Base-by-base conservation (phyloP, 2,113 vertebrate species). In the Etheostoma spectabile region DNA sequence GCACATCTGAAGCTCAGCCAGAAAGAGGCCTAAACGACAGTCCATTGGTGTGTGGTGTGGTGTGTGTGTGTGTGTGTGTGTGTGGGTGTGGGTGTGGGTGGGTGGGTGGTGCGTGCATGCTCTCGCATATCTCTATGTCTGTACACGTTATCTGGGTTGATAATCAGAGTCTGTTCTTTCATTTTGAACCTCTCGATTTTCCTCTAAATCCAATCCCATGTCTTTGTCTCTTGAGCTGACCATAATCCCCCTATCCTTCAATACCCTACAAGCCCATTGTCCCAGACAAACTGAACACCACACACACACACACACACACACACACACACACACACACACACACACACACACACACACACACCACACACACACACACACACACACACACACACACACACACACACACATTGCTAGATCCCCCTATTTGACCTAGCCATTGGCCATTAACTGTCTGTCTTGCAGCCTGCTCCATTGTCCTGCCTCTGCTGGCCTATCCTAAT, bases 391-490 rank as follows among this genome's bases (percentile, higher is more conserved):
- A 79, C 70, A 86, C 77, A 74, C 75, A 79, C 49, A 79, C 70
- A 86, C 77, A 74, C 75, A 30, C 10, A 42, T 0, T 30, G 30
- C 30, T 30, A 30, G 3, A 30, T 30, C 30, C 30, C 30, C 30
- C 4, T 30, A 3, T 30, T 30, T 30, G 30, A 30, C 30, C 30
- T 4, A 30, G 4, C 30, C 30, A 30, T 30, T 30, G 30, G 30
- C 30, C 30, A 30, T 30, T 30, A 30, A 30, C 30, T 30, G 30
- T 30, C 2, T 30, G 63, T 56, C 75, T 77, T 84, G 72, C 82
- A 88, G 80, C 77, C 83, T 68, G 77, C 67, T 61, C 83, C 64
- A 85, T 91, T 93, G 90, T 92, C 83, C 90, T 83, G 66, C 62
- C 77, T 14, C 81, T 70, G 68, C 75, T 83, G 85, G 82, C 81